phyloP scores from a whole-genome alignment of 2,113 vertebrate genomes.

The Polypterus senegalus region DNA sequence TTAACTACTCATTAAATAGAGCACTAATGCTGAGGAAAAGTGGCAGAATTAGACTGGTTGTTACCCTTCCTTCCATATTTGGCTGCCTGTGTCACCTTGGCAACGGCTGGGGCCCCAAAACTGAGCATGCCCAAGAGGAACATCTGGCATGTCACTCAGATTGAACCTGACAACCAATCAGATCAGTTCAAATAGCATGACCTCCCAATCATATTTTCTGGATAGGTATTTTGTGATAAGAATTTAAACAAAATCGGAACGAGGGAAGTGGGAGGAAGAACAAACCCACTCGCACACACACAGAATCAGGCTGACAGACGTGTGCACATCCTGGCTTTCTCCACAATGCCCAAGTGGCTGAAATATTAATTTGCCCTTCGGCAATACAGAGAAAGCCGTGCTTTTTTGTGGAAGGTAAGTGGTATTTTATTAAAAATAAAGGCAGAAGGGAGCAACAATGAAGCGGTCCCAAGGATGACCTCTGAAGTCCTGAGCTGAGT shows the following conservation, averaged over 20 bases:
- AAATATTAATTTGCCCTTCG: constrained; percentile 91
- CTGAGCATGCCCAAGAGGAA: constrained; percentile 71
- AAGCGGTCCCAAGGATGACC: constrained; percentile 11
- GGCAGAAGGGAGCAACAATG: constrained; percentile 15
- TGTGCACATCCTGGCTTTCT: constrained; percentile 42
- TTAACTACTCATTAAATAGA: constrained; percentile 93
- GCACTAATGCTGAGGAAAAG: constrained; percentile 93
- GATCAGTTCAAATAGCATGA: constrained; percentile 52
- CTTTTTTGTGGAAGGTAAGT: constrained; percentile 65
- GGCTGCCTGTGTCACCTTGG: constrained; percentile 64
- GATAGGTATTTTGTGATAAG: constrained; percentile 41
- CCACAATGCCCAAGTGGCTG: constrained; percentile 70
- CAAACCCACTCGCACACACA: background rate
- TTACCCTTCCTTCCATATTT: constrained; percentile 46
- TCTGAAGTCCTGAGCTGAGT: constrained; percentile 23
- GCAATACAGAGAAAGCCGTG: constrained; percentile 58
- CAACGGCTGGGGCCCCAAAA: constrained; percentile 49
- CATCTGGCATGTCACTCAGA: constrained; percentile 59
- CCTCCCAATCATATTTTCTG: constrained; percentile 45
- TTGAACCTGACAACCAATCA: constrained; percentile 77
- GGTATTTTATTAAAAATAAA: constrained; percentile 70
- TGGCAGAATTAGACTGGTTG: constrained; percentile 84
- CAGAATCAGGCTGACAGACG: constrained; percentile 52
- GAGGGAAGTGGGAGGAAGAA: constrained; percentile 24
- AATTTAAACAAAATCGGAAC: constrained; percentile 33